Evolutionary conservation across 1,140 invertebrate species (phyloP), one percentile per base, ranked within the genome.

Genomic region (Zophobas atratus): DNA sequence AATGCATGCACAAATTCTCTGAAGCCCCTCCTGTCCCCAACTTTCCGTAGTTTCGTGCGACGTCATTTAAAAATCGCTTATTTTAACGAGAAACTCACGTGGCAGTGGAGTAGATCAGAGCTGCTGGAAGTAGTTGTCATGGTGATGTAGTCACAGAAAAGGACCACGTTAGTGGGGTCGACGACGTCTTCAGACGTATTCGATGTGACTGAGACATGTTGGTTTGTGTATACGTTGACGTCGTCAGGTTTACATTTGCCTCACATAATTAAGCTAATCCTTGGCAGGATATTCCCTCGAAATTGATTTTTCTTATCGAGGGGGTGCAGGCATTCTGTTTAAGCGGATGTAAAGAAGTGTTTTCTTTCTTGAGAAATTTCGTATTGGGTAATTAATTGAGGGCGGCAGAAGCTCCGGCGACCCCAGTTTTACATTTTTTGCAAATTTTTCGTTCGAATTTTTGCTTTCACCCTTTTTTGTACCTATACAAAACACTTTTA

Each of bases 241-340:
- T 51, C 20, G 20, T 51, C 20, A 20, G 49, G 4, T 51, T 51
- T 34, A 57, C 55, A 57, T 57, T 53, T 53, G 2, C 55, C 33
- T 34, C 57, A 63, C 57, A 63, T 63, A 63, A 63, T 63, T 63
- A 63, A 63, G 36, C 57, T 63, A 63, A 63, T 63, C 57, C 36
- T 51, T 57, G 55, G 33, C 55, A 57, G 32, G 55, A 63, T 39
- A 20, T 43, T 46, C 60, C 38, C 49, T 4, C 36, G 43, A 67
- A 67, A 67, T 67, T 67, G 60, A 67, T 67, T 67, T 67, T 67
- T 67, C 60, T 67, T 67, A 67, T 67, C 60, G 38, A 2, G 38
- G 3, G 39, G n/a, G n/a, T 43, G 33, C 60, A 67, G 60, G 60
- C 60, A 53, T 4, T 57, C 34, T 35, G 55, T 20, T 20, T 51